Percentiles rank a stretch among this genome's conserved stretches.
phyloP scores from a whole-genome alignment of 2,113 vertebrate species.

The Synchiropus splendidus region DNA sequence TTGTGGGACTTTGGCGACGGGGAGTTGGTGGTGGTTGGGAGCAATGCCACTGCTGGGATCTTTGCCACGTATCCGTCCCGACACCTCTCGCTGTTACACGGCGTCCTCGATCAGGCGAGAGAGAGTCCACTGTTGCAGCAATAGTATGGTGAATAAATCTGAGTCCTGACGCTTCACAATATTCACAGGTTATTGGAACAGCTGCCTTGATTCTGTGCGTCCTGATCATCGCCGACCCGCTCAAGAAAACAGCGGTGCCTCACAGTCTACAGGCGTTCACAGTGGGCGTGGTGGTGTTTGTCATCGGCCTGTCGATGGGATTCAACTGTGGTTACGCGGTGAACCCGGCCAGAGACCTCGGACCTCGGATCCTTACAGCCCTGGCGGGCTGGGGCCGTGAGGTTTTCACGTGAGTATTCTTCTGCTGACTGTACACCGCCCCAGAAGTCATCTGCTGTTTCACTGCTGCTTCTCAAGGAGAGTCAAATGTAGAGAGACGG shows the following conservation, averaged over 20 bases:
- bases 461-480: no score
- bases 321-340: constrained; percentile 89
- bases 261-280: constrained; percentile 79
- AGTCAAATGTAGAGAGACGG: no score
- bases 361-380: constrained; percentile 81
- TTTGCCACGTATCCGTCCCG: constrained; percentile 81
- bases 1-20: constrained; percentile 66
- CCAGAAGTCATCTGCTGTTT: not conserved
- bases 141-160: not conserved
- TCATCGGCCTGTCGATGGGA: constrained; percentile 90
- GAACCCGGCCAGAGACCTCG: constrained; percentile 86
- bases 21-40: constrained; percentile 57
- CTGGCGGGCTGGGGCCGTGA: constrained; percentile 78
- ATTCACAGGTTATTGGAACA: constrained; percentile 86
- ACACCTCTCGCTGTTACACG: constrained; percentile 73
- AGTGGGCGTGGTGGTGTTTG: constrained; percentile 77
- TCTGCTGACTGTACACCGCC: not conserved
- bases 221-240: constrained; percentile 80
- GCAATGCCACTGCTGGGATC: constrained; percentile 77
- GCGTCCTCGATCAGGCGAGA: constrained; percentile 81
- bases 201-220: constrained; percentile 79
- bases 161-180: not conserved
- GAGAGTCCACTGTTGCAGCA: not conserved
- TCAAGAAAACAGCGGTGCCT: constrained; percentile 79
- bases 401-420: constrained; percentile 77